Percentiles rank a stretch among this genome's conserved stretches.
These are phyloP conservation scores for Callospermophilus lateralis DNA, from an alignment of 2,113 vertebrate species.

Conservation along the genomic window DNA sequence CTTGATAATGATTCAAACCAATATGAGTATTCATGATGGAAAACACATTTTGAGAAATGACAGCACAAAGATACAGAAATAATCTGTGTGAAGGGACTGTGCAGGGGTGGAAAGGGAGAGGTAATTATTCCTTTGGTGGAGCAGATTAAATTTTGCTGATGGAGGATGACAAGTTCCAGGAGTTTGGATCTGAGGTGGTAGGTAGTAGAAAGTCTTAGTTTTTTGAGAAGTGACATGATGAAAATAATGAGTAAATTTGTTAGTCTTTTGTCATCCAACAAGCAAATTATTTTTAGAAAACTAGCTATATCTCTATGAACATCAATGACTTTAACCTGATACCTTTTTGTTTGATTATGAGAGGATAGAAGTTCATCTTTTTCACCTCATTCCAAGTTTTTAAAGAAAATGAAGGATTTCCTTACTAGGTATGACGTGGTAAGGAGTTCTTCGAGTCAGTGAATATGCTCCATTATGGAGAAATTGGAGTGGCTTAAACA, in stretches of 20 bases:
- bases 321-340: neutral
- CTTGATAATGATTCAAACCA: neutral
- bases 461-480: neutral
- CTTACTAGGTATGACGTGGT: neutral
- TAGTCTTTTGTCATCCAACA: neutral
- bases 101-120: neutral
- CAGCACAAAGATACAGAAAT: neutral
- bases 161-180: neutral
- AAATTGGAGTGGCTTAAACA: conserved; percentile 32
- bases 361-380: neutral
- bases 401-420: neutral
- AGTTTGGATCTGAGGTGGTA: neutral
- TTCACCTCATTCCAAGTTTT: conserved; percentile 6
- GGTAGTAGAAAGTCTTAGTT: neutral
- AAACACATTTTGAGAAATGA: neutral
- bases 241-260: neutral
- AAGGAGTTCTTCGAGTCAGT: neutral
- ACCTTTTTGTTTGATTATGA: neutral
- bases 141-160: neutral
- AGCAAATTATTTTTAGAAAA: conserved; percentile 38
- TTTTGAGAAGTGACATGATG: neutral
- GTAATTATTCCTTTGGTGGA: neutral
- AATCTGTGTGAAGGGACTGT: neutral
- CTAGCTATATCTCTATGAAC: neutral
- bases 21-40: neutral